These are phyloP conservation scores for Synanceia verrucosa DNA, from an alignment of 2,797 vertebrate species.

Conservation along the genomic window DNA sequence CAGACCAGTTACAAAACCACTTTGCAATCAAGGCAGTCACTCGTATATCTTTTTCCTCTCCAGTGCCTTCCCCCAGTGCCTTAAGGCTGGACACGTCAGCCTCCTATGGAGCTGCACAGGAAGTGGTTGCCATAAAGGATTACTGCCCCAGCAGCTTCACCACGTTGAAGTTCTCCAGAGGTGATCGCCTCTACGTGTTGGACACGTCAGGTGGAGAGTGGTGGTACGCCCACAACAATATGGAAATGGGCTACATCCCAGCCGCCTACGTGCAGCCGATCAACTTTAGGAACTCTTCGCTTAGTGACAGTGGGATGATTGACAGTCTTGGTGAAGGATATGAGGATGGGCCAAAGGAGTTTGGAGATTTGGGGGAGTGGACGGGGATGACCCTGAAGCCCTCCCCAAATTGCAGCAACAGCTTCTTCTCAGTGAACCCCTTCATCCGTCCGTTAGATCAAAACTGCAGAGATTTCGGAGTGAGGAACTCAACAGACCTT, in stretches of 20 bases:
- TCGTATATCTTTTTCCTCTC: constrained; percentile 11
- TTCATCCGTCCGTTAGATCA: constrained; percentile 78
- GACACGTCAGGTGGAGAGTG: constrained; percentile 95
- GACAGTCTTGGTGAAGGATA: constrained; percentile 89
- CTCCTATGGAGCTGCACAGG: constrained; percentile 89
- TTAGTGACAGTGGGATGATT: constrained; percentile 96
- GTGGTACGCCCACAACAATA: constrained; percentile 99
- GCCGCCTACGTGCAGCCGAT: constrained; percentile 93
- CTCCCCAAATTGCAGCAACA: constrained; percentile 79
- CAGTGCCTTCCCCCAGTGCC: constrained; percentile 98
- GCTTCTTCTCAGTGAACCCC: constrained; percentile 89
- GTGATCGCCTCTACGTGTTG: constrained; percentile 93
- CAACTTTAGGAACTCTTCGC: constrained; percentile 86
- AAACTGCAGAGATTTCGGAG: constrained; percentile 69
- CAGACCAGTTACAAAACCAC: background rate
- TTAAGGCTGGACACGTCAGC: constrained; percentile 88
- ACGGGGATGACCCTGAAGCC: constrained; percentile 77
- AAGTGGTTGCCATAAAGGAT: constrained; percentile 96
- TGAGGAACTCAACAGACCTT: constrained; percentile 82
- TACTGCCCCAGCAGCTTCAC: constrained; percentile 96
- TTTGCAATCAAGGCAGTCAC: constrained; percentile 1
- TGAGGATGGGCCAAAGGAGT: constrained; percentile 87
- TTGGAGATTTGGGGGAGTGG: constrained; percentile 88
- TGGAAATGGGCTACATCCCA: constrained; percentile 97
- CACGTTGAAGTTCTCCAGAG: constrained; percentile 95